Conservation (phyloP, 2,888 invertebrate species). For the Morpho deidamia region DNA sequence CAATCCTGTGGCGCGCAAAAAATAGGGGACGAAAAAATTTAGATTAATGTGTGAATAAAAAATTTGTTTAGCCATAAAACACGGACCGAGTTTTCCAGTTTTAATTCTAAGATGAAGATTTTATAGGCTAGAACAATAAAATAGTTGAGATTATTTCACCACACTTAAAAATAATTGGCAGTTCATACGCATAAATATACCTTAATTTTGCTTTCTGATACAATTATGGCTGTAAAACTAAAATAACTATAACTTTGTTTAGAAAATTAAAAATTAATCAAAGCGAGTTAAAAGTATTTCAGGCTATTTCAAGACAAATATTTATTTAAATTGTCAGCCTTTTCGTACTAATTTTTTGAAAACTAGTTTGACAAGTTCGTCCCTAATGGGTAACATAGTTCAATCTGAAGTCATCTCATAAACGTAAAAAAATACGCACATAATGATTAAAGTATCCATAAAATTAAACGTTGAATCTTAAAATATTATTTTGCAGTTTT, state of each 20-base stretch:
- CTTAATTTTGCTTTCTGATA: neutral
- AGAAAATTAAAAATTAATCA: no score
- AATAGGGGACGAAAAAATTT: constrained; percentile 2
- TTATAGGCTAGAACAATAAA: constrained; percentile 19
- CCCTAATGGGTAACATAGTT: no score
- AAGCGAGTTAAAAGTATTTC: no score
- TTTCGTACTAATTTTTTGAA: no score
- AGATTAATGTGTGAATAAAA: constrained; percentile 2
- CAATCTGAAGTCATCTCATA: no score
- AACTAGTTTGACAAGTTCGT: no score
- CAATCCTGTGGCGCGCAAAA: neutral
- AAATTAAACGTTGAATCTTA: no score
- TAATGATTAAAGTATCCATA: no score
- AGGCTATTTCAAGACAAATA: no score
- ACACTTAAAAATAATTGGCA: constrained; percentile 8
- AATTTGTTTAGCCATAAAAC: constrained; percentile 7
- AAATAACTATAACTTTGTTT: neutral
- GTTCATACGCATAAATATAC: neutral
- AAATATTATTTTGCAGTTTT: no score
- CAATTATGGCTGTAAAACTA: neutral
- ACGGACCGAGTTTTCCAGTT: constrained; percentile 15
- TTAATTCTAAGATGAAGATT: constrained; percentile 16
- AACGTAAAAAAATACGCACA: no score
- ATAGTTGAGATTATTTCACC: constrained; percentile 13
- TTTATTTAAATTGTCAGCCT: no score